Conservation (phyloP, 1,140 invertebrate species). For the Argopecten irradians region DNA sequence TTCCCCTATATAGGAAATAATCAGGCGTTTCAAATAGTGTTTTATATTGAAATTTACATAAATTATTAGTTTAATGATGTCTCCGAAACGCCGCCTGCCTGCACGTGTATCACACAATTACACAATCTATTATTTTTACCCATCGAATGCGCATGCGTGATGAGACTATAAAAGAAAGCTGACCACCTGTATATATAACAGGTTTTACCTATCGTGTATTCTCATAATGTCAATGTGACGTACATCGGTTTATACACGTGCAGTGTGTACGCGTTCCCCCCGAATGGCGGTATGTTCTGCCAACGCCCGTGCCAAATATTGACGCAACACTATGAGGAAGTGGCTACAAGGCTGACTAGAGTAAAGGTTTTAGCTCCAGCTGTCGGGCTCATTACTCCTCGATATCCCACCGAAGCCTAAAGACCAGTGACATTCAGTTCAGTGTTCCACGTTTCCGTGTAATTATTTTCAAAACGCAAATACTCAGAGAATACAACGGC, state of each 20-base stretch:
- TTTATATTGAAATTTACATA: not conserved
- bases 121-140: not conserved
- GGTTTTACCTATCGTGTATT: not conserved
- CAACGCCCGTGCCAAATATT: not conserved
- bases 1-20: not conserved
- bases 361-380: not conserved
- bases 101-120: not conserved
- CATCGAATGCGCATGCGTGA: not conserved
- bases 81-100: not conserved
- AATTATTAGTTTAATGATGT: not conserved
- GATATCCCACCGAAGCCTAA: not conserved
- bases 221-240: not conserved
- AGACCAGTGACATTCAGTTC: slow-evolving; percentile 13
- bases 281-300: not conserved
- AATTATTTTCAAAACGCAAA: slow-evolving; percentile 19
- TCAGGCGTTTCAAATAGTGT: not conserved
- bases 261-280: not conserved
- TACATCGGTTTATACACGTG: not conserved
- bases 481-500: not conserved
- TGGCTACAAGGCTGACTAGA: not conserved
- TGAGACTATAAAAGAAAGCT: not conserved
- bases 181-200: not conserved
- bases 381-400: not conserved
- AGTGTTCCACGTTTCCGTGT: not conserved
- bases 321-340: not conserved